A percentile compares a stretch with the other conserved stretches of the same genome.
These are phyloP conservation scores for Phortica magna DNA, from an alignment of 2,888 invertebrate species.

Conservation along the genomic window DNA sequence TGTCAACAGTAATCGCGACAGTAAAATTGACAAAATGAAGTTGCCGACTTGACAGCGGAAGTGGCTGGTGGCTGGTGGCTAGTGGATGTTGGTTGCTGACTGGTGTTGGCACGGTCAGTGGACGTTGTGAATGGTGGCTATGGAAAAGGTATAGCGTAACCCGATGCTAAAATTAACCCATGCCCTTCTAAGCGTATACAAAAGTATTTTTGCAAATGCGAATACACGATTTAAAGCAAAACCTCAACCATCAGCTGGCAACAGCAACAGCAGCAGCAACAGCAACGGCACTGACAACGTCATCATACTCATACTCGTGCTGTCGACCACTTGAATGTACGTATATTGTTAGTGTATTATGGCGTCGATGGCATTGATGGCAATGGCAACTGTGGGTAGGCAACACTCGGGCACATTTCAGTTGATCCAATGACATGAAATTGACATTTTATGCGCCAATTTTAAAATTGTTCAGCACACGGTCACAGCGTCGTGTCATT, in stretches of 20 bases:
- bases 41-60: conserved; percentile 51
- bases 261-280: background rate
- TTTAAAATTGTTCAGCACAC: conserved; percentile 58
- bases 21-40: conserved; percentile 53
- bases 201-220: background rate
- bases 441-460: conserved; percentile 72
- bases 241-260: background rate
- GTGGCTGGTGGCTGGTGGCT: conserved; percentile 19
- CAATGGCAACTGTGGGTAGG: conserved; percentile 14
- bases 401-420: conserved; percentile 59
- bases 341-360: background rate
- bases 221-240: conserved; percentile 5
- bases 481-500: conserved; percentile 21
- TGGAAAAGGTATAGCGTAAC: conserved; percentile 58
- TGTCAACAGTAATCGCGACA: conserved; percentile 58
- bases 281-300: background rate
- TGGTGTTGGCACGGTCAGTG: background rate
- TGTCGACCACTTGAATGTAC: no score
- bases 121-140: conserved; percentile 39
- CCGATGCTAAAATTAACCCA: conserved; percentile 65
- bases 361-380: background rate
- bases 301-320: background rate
- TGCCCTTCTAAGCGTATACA: background rate
- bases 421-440: conserved; percentile 73
- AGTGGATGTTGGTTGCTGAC: background rate